Conservation (phyloP, 2,888 invertebrate species). For the Ischnus inquisitorius region DNA sequence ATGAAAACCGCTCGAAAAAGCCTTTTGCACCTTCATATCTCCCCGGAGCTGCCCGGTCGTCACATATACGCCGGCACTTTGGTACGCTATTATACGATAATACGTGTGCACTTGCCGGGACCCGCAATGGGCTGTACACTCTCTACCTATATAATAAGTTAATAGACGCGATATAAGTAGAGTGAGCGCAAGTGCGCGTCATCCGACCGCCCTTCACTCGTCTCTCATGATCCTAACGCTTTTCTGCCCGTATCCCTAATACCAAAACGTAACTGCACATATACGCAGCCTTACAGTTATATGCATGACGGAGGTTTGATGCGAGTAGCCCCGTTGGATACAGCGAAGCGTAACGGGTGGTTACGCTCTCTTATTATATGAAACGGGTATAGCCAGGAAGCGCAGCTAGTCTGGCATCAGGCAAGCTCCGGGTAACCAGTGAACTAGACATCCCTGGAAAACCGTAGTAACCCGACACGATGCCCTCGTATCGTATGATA, state of each 20-base stretch:
- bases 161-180: conserved; percentile 50
- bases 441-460: conserved; percentile 22
- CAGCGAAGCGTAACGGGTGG: conserved; percentile 38
- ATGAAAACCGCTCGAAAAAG: conserved; percentile 25
- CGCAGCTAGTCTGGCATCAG: conserved; percentile 19
- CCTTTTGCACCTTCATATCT: conserved; percentile 24
- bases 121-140: conserved; percentile 11
- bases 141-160: conserved; percentile 57
- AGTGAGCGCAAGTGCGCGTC: conserved; percentile 46
- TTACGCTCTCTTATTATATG: conserved; percentile 50
- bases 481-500: conserved; percentile 31
- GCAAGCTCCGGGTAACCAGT: conserved; percentile 12
- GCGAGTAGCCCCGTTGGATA: background rate
- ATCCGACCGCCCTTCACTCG: conserved; percentile 27
- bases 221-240: conserved; percentile 40
- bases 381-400: conserved; percentile 32
- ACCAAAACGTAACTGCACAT: conserved; percentile 11
- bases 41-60: conserved; percentile 32
- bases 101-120: conserved; percentile 45
- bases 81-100: conserved; percentile 62
- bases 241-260: background rate
- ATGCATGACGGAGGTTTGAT: background rate
- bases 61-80: conserved; percentile 57
- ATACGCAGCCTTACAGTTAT: background rate
- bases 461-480: conserved; percentile 12